phyloP scores from a whole-genome alignment of 2,113 vertebrate genomes.

The Sula dactylatra region DNA sequence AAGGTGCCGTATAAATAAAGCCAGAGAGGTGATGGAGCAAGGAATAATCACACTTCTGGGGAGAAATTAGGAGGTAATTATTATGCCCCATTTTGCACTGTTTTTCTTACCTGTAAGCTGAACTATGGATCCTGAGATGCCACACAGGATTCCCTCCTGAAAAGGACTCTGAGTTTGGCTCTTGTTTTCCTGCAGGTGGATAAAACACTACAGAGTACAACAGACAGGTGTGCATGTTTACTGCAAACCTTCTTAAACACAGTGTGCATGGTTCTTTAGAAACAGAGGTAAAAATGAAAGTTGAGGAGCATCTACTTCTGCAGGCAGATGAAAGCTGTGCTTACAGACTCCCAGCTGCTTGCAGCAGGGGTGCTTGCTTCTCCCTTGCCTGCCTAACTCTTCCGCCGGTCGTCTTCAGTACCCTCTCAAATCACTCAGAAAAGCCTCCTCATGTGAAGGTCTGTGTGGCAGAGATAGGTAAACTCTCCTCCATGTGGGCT shows the following conservation, averaged over 20 bases:
- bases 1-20: neutral
- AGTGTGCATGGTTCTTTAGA: accelerated
- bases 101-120: neutral
- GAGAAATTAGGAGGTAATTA: neutral
- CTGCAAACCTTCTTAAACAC: neutral
- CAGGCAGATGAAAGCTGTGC: neutral
- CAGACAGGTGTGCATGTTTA: neutral
- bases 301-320: neutral
- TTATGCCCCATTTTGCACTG: neutral
- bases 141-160: neutral
- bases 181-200: neutral
- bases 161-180: neutral
- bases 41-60: neutral
- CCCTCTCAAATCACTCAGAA: neutral
- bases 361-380: too few species aligned
- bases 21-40: neutral
- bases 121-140: neutral
- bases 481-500: neutral
- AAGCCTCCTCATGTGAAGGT: neutral
- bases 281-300: neutral
- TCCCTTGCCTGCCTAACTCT: neutral
- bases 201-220: neutral
- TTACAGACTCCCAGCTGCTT: neutral
- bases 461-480: neutral
- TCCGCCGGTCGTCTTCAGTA: neutral